These are phyloP conservation scores for Acleris laterana DNA, from an alignment of 2,888 invertebrate genomes.

Conservation along the genomic window DNA sequence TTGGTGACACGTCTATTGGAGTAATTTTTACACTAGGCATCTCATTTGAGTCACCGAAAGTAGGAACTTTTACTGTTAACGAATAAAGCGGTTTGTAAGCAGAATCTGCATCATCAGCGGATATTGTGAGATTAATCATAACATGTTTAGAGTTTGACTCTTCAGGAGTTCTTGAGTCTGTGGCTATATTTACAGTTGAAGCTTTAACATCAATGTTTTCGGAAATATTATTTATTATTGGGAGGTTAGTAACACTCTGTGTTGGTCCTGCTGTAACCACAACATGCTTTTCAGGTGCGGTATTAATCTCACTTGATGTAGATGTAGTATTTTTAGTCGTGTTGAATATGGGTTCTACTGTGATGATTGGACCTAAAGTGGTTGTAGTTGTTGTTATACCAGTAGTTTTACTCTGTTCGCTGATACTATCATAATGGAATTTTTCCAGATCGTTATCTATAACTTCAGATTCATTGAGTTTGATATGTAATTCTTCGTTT, in stretches of 20 bases:
- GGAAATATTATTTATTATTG: constrained; percentile 49
- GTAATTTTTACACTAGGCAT: constrained; percentile 84
- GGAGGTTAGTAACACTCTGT: constrained; percentile 57
- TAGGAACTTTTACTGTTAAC: constrained; percentile 91
- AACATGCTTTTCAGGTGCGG: constrained; percentile 60
- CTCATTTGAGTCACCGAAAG: constrained; percentile 79
- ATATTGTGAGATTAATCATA: constrained; percentile 92
- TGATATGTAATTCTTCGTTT: constrained; percentile 70
- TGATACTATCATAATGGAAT: constrained; percentile 64
- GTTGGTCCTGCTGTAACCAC: constrained; percentile 52
- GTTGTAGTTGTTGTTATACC: constrained; percentile 40
- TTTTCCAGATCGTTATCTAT: constrained; percentile 58
- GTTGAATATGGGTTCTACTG: constrained; percentile 30
- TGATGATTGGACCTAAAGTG: constrained; percentile 16
- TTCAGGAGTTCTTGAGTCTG: constrained; percentile 65
- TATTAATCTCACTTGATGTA: constrained; percentile 44
- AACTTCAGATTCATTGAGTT: constrained; percentile 63
- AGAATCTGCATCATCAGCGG: constrained; percentile 84
- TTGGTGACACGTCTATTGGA: constrained; percentile 73
- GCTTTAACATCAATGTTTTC: constrained; percentile 45
- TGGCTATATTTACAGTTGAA: constrained; percentile 55
- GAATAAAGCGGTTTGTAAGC: constrained; percentile 89
- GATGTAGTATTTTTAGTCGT: constrained; percentile 42
- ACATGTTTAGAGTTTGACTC: constrained; percentile 85
- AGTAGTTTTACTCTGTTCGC: constrained; percentile 37